A percentile compares a stretch with the other conserved stretches of the same genome.
These are phyloP conservation scores for Drosophila baimaii DNA, from an alignment of 1,140 invertebrate species.

Conservation along the genomic window DNA sequence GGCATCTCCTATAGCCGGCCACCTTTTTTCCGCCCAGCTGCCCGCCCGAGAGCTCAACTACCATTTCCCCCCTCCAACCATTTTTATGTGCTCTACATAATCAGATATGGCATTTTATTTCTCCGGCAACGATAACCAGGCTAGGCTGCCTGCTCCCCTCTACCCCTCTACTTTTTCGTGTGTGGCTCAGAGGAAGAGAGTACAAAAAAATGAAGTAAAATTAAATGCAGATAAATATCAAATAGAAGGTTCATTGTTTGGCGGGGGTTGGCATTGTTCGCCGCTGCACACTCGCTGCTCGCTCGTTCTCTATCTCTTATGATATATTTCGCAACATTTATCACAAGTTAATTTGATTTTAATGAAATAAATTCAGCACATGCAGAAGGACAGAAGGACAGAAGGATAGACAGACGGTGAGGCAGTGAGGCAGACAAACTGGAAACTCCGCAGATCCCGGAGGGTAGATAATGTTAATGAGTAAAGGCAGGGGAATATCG, in stretches of 20 bases:
- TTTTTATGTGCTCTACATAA: conserved; percentile 76
- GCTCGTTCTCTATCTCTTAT: conserved; percentile 54
- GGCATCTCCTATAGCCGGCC: conserved; percentile 51
- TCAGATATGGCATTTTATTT: conserved; percentile 81
- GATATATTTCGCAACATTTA: conserved; percentile 80
- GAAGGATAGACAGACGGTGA: too few species aligned
- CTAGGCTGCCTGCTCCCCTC: conserved; percentile 7
- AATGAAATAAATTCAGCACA: conserved; percentile 78
- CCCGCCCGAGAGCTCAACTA: conserved; percentile 31
- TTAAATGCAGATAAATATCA: conserved; percentile 81
- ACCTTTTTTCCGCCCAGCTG: conserved; percentile 50
- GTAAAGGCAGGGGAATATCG: conserved; percentile 42
- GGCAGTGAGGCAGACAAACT: conserved; percentile 58
- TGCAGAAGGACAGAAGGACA: conserved; percentile 27
- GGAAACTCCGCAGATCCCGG: conserved; percentile 67
- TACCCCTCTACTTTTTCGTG: conserved; percentile 30
- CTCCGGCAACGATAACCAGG: conserved; percentile 48
- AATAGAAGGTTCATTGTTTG: conserved; percentile 77
- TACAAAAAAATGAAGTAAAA: conserved; percentile 50
- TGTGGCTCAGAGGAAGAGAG: conserved; percentile 15
- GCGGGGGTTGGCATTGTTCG: conserved; percentile 33
- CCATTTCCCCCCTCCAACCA: conserved; percentile 42
- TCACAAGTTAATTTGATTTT: conserved; percentile 83
- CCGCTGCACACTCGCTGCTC: conserved; percentile 4
- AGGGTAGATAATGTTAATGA: conserved; percentile 83